Base-by-base conservation (phyloP, 1,140 invertebrate genomes). In the Drosophila miranda region DNA sequence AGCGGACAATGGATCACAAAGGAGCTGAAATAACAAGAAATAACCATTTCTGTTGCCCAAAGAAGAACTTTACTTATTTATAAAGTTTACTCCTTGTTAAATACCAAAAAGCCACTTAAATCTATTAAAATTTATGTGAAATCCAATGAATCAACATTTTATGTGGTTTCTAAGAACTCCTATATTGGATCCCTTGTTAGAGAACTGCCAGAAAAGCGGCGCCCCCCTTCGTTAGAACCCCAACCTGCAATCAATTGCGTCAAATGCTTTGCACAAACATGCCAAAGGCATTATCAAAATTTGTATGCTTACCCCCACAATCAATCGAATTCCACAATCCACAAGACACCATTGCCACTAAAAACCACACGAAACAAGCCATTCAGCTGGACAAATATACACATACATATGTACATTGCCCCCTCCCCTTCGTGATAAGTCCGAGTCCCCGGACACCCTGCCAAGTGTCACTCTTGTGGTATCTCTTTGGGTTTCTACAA, bases 341-440 rank as follows among this genome's bases (percentile, higher is more conserved):
- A 16, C 28, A n/a, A 55, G 21, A 48, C 34, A 38, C 61, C 30
- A 68, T 55, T 68, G 61, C 46, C 63, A 54, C 42, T 61, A 21
- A 46, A 64, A 63, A 46, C 52, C 19, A 53, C 14, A 51, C 8
- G 11, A 26, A 21, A 30, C 34, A 38, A 38, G 34, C 21, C 30
- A 26, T 19, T 66, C 78, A 80, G 78, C 78, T 82, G 78, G 54
- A 60, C 73, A 80, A 80, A 80, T 54, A 80, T 54, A 62, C 19
- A 11, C 38, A 58, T 30, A 11, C 38, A 58, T 30, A 8, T 23
- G 23, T 23, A 23, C 23, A 16, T 16, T 16, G 8, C 21, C 26
- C 43, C 23, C 54, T 16, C 13, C 54, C 54, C 11, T 16, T 54
- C 6, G 14, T 30, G 62, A 68, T 16, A 16, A 16, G 16, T 48